phyloP scores from a whole-genome alignment of 2,797 vertebrate species.

The Acanthis flammea region DNA sequence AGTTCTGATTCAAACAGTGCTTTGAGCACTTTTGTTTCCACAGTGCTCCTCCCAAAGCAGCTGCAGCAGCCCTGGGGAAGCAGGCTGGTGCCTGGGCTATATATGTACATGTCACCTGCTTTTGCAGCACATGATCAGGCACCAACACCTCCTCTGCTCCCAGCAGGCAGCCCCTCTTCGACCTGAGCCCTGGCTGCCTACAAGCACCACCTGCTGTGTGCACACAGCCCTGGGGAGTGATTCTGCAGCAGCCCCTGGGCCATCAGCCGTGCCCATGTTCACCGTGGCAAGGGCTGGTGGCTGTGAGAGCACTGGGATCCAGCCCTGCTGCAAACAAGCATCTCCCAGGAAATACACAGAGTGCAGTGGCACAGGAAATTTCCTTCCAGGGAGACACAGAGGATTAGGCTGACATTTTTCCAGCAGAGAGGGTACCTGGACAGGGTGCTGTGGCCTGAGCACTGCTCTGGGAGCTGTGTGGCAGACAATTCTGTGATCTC shows the following conservation, averaged over 20 bases:
- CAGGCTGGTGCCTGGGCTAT: neutral
- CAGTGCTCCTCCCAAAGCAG: neutral
- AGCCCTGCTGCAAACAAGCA: neutral
- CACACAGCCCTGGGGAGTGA: neutral
- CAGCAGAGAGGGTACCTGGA: neutral
- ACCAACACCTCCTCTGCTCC: neutral
- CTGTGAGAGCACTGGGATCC: neutral
- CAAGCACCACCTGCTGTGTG: neutral
- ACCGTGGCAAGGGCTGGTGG: accelerated
- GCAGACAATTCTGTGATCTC: neutral
- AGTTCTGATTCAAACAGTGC: neutral
- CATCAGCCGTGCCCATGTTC: neutral
- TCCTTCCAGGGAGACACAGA: neutral
- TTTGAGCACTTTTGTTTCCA: neutral
- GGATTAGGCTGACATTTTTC: neutral
- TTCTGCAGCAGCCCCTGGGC: neutral
- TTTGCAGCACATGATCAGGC: neutral
- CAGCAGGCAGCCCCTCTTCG: neutral
- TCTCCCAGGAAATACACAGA: neutral
- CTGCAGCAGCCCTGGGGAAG: neutral
- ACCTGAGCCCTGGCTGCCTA: neutral
- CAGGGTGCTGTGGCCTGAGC: neutral
- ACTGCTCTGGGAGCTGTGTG: neutral
- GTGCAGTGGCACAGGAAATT: neutral
- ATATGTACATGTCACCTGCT: neutral